Evolutionary conservation across 2,888 invertebrate genomes (phyloP).

Genomic region (Acanthosepion lycidas): DNA sequence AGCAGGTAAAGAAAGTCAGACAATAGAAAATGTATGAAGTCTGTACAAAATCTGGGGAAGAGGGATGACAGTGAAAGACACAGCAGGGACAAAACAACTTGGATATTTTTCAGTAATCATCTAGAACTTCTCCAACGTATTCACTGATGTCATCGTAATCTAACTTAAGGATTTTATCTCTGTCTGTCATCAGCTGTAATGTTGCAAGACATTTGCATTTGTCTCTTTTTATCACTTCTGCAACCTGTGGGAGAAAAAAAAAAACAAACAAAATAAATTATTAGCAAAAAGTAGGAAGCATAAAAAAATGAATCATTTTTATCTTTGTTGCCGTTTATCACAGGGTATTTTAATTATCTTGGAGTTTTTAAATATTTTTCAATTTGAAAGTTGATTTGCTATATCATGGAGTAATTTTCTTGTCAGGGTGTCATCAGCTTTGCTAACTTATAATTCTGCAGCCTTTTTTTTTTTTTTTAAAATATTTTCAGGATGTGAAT

Average conservation of each 20-base stretch:
- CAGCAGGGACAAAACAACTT: neutral
- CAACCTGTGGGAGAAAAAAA: constrained; percentile 64
- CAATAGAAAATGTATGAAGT: neutral
- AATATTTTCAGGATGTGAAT: no score
- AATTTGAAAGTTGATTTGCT: no score
- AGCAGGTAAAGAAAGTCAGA: neutral
- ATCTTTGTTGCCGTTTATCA: no score
- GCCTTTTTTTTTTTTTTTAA: no score
- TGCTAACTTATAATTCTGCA: no score
- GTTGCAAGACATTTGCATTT: constrained; percentile 72
- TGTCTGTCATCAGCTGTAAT: constrained; percentile 73
- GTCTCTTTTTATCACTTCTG: constrained; percentile 73
- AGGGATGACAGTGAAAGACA: neutral
- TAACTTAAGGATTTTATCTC: constrained; percentile 70
- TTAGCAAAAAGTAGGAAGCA: neutral
- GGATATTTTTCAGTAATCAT: constrained; percentile 52
- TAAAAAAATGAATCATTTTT: no score
- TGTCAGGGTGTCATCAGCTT: no score
- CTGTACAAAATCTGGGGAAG: neutral
- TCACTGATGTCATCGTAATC: constrained; percentile 76
- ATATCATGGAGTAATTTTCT: no score
- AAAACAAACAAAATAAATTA: constrained; percentile 15
- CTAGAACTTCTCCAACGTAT: constrained; percentile 73
- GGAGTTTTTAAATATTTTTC: no score
- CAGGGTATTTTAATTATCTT: no score